phyloP scores from a whole-genome alignment of 2,797 vertebrate species.

The Crax fasciolata region DNA sequence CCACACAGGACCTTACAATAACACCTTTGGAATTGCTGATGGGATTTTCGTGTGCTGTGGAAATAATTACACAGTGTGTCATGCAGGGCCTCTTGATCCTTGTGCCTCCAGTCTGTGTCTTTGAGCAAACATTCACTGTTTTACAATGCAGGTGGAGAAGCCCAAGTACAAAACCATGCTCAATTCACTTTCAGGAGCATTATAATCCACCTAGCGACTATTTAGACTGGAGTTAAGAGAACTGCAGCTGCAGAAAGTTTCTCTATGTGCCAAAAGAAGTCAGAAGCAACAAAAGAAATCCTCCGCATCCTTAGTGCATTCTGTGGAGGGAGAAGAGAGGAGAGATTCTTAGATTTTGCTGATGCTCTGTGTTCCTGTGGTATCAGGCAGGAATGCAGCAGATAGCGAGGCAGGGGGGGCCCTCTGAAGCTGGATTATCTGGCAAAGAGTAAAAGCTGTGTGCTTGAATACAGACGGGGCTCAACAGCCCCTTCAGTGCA shows the following conservation, averaged over 20 bases:
- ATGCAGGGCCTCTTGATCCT: neutral
- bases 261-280: neutral
- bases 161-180: neutral
- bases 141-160: neutral
- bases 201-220: neutral
- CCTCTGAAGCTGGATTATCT: neutral
- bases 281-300: neutral
- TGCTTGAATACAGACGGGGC: neutral
- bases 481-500: fast-evolving
- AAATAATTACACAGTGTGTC: neutral
- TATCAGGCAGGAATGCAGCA: neutral
- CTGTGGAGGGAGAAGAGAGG: neutral
- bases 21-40: neutral
- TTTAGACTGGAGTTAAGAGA: neutral
- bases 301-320: neutral
- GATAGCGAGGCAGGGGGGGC: neutral
- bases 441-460: fast-evolving
- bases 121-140: neutral
- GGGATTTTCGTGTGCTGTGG: neutral
- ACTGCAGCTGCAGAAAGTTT: neutral
- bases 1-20: neutral
- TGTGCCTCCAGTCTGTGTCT: neutral
- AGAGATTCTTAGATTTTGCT: neutral
- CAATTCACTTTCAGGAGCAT: neutral
- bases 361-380: neutral